These are phyloP conservation scores for Dusona sp. DNA, from an alignment of 2,888 invertebrate species.

Conservation along the genomic window DNA sequence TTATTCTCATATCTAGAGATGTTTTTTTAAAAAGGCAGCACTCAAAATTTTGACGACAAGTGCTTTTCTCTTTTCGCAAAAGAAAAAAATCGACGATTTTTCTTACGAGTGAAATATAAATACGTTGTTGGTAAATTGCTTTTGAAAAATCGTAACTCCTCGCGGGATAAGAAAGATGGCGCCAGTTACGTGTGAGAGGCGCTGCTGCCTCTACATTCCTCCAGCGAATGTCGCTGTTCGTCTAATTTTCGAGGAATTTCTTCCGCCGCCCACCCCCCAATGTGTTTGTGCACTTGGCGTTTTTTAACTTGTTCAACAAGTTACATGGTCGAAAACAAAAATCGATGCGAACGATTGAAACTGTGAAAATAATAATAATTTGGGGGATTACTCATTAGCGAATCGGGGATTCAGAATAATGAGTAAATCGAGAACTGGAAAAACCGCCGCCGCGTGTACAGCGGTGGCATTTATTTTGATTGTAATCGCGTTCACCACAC, in stretches of 20 bases:
- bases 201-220: constrained; percentile 56
- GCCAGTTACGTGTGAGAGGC: constrained; percentile 21
- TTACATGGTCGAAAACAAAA: not conserved
- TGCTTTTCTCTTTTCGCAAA: too few species aligned
- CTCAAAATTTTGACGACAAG: too few species aligned
- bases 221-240: not conserved
- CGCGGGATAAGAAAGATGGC: constrained; percentile 15
- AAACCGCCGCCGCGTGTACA: constrained; percentile 92
- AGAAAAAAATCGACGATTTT: too few species aligned
- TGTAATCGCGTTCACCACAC: constrained; percentile 96
- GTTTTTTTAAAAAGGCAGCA: too few species aligned
- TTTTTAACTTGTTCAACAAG: constrained; percentile 4
- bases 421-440: constrained; percentile 91
- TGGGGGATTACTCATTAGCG: not conserved
- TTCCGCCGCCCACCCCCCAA: not conserved
- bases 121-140: too few species aligned
- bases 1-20: too few species aligned
- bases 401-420: constrained; percentile 67
- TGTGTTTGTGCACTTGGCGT: constrained; percentile 29
- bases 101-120: too few species aligned
- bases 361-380: not conserved
- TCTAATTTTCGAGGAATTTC: constrained; percentile 22
- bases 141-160: not conserved
- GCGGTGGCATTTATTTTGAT: constrained; percentile 93
- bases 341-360: not conserved